Conservation (phyloP, 2,888 invertebrate species). For the Ichneumoninae sp. region DNA sequence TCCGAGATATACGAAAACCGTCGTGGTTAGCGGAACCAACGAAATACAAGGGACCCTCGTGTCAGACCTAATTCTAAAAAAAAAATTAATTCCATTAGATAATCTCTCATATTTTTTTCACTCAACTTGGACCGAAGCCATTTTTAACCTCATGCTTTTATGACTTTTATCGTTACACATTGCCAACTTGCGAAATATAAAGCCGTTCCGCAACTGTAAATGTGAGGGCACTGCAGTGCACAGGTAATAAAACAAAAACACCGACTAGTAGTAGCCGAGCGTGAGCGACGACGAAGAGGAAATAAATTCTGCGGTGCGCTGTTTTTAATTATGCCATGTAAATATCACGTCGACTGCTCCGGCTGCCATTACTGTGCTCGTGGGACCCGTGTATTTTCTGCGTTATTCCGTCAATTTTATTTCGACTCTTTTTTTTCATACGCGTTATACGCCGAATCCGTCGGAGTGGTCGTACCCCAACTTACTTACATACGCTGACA, state of each 20-base stretch:
- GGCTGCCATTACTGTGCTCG: background rate
- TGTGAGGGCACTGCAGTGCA: slow-evolving; percentile 3
- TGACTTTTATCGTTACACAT: slow-evolving; percentile 16
- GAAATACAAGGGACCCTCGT: background rate
- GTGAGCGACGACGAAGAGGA: slow-evolving; percentile 36
- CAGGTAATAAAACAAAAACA: slow-evolving; percentile 44
- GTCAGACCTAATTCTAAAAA: background rate
- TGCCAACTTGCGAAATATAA: slow-evolving; percentile 55
- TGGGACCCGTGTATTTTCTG: slow-evolving; percentile 28
- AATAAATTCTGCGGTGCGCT: slow-evolving; percentile 60
- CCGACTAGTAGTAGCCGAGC: slow-evolving; percentile 14
- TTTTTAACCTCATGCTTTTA: slow-evolving; percentile 1
- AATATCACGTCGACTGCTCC: slow-evolving; percentile 59
- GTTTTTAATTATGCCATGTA: slow-evolving; percentile 74
- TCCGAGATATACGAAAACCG: background rate
- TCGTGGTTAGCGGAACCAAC: background rate
- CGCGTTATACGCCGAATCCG: slow-evolving; percentile 23
- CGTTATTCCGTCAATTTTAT: slow-evolving; percentile 45
- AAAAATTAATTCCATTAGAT: background rate
- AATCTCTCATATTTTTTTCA: background rate
- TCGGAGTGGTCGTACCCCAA: slow-evolving; percentile 37
- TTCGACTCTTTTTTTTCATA: slow-evolving; percentile 42
- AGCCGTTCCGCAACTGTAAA: slow-evolving; percentile 21
- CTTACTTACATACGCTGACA: slow-evolving; percentile 33
- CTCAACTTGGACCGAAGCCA: background rate